Conservation (phyloP, 1,140 invertebrate genomes). For the Lepidotrigona ventralis region DNA sequence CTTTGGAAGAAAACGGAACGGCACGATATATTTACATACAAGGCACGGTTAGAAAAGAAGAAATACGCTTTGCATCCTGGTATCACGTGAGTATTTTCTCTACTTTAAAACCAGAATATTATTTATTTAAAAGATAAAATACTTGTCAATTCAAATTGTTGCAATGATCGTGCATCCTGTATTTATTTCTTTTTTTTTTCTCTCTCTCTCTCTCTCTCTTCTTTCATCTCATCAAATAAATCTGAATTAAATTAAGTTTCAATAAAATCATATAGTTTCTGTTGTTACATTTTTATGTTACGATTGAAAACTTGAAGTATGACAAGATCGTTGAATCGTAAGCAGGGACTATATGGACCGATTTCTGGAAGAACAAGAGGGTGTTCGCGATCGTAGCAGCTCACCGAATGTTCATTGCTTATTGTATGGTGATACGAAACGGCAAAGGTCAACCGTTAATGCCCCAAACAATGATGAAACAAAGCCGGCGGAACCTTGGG, state of each 20-base stretch:
- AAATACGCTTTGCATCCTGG: constrained; percentile 89
- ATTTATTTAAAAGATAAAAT: neutral
- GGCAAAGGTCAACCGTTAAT: constrained; percentile 76
- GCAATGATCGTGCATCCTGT: no score
- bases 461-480: constrained; percentile 71
- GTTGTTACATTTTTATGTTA: constrained; percentile 26
- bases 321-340: constrained; percentile 63
- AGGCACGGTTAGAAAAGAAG: constrained; percentile 88
- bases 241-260: neutral
- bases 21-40: constrained; percentile 93
- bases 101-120: neutral
- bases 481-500: constrained; percentile 73
- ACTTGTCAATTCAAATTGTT: neutral
- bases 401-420: constrained; percentile 83
- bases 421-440: constrained; percentile 84
- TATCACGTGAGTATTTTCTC: constrained; percentile 82
- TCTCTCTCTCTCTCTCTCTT: neutral
- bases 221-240: neutral
- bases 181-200: neutral
- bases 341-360: constrained; percentile 88
- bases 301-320: constrained; percentile 60
- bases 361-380: constrained; percentile 87
- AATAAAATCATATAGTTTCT: neutral
- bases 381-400: constrained; percentile 79
- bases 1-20: constrained; percentile 99